Conservation (phyloP, 2,113 vertebrate genomes). For the Tragelaphus imberbis region DNA sequence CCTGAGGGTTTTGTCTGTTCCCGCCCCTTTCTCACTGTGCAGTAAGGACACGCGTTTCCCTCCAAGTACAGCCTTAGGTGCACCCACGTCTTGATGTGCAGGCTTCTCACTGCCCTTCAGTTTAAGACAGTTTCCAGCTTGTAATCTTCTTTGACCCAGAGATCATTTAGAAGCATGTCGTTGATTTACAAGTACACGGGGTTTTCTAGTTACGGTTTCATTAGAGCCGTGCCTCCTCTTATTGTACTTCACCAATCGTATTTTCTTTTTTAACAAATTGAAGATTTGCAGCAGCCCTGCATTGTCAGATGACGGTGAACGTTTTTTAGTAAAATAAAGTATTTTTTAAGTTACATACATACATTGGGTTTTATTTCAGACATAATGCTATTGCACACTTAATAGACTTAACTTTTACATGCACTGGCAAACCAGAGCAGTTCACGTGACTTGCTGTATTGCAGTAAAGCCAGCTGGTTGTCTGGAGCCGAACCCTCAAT, state of each 20-base stretch:
- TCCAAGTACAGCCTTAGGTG: neutral
- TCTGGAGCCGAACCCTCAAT: neutral
- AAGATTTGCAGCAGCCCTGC: neutral
- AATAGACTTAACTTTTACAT: too few species aligned
- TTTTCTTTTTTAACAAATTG: neutral
- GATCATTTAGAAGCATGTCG: neutral
- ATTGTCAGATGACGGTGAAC: neutral
- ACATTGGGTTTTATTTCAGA: neutral
- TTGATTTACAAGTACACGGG: neutral
- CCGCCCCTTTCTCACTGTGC: rapidly evolving
- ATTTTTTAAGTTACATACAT: too few species aligned
- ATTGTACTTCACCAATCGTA: neutral
- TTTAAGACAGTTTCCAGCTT: neutral
- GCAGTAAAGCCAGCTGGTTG: neutral
- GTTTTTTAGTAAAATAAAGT: neutral
- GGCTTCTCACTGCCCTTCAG: neutral
- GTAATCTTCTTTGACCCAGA: neutral
- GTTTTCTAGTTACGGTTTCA: neutral
- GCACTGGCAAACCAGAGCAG: neutral
- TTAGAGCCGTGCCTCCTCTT: neutral
- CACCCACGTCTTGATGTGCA: too few species aligned
- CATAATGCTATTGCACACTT: neutral
- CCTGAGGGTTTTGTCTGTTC: neutral
- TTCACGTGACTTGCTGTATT: neutral
- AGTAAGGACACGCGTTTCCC: rapidly evolving